Base-by-base conservation (phyloP, 2,888 invertebrate species). In the Aplocera efformata region DNA sequence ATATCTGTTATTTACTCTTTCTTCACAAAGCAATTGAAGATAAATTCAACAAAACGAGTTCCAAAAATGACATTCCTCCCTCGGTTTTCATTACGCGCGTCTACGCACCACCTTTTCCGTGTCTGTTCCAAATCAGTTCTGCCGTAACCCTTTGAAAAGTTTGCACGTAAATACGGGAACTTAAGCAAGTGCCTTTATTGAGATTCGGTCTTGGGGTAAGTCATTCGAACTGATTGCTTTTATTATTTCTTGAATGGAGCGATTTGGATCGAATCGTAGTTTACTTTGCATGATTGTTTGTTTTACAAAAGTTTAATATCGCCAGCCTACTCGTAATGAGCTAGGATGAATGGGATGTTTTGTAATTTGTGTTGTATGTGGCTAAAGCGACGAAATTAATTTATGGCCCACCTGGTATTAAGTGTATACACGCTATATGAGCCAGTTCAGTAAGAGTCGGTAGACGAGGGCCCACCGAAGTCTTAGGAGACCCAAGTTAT, bases 61-160 rank as follows among this genome's bases (percentile, higher is more conserved):
- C 13, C 39, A 23, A 36, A 48, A 43, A 50, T 50, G 49, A 50
- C 49, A 49, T 30, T 30, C 40, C 32, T 33, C 40, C 60, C 32
- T 17, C 46, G 48, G 45, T 37, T 51, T 50, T 55, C 55, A 50
- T 52, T 55, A 52, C 46, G 52, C 43, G 56, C 53, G 60, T 65
- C 58, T 59, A 70, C 70, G 80, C 63, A 71, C 83, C 81, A 81
- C 82, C 84, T 82, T 79, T 81, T 79, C 67, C 77, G 62, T 79
- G 80, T 88, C 73, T 76, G 65, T 59, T 67, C 65, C 67, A 71
- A 77, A 77, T 76, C 76, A 74, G 72, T 75, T 72, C 62, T 65
- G 62, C 68, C 75, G 69, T 74, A 79, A 79, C 84, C 80, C 81
- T 81, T 81, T 79, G 72, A 74, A 74, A 84, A 80, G 69, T 82